Evolutionary conservation across 2,797 vertebrate genomes (phyloP), one percentile per base, ranked within the genome.

Genomic region (Spea hammondii): DNA sequence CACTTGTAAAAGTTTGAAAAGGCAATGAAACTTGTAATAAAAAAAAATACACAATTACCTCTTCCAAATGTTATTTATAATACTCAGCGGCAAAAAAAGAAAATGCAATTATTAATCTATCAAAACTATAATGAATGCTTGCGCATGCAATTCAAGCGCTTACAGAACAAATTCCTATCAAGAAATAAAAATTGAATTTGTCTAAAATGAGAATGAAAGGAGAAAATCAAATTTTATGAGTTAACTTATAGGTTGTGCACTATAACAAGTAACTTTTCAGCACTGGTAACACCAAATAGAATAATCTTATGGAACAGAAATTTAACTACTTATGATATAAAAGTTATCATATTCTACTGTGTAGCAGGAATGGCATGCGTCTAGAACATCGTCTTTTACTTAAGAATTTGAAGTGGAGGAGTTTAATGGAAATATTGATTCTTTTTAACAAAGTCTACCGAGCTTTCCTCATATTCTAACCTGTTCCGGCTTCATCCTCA

Each of bases 91-190:
- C 47, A 32, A 32, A 32, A 53, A 71, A 69, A 78, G 49, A 14
- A 71, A 69, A 78, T 78, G 70, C 46, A 71, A 71, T 78, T 78
- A 54, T 60, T 71, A 60, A 55, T 48, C 69, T 65, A 65, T 73
- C 70, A 73, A 14, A 17, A 68, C 12, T 57, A 45, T 45, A 60
- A 14, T 50, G 46, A 73, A 79, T 73, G 50, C 66, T 79, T 72
- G 53, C 9, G 9, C 51, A 17, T 32, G 14, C 11, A 9, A 6
- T 32, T 59, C 5, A 59, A 59, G n/a, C 55, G 5, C 12, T 59
- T 62, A 62, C 6, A 8, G 12, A 17, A 12, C 59, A 62, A 62
- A 17, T 62, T 62, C n/a, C n/a, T 17, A 62, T 62, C 12, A 62
- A 32, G 7, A 62, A 17, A 62, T 17, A 32, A 6, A 14, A 62